Conservation (phyloP, 2,797 vertebrate species). For the Danio choprae region DNA sequence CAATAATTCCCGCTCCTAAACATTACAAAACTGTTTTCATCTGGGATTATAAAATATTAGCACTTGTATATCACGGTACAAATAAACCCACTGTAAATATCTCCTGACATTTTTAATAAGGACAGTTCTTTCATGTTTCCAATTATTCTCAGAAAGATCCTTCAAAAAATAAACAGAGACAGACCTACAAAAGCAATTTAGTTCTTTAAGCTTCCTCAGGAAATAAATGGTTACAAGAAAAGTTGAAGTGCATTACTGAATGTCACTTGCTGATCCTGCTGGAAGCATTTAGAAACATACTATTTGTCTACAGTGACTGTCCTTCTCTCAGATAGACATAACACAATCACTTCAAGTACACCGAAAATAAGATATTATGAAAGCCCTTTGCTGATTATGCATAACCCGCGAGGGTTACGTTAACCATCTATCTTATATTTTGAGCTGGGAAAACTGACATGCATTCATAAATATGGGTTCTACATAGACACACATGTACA, state of each 20-base stretch:
- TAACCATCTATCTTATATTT: not conserved
- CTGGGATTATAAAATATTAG: conserved; percentile 51
- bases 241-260: not conserved
- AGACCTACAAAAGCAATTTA: not conserved
- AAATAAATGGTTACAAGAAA: not conserved
- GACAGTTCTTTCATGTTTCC: not conserved
- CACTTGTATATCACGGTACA: conserved; percentile 41
- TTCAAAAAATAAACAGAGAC: not conserved
- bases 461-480: not conserved
- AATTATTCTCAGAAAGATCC: conserved; percentile 1
- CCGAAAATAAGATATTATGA: not conserved
- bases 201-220: not conserved
- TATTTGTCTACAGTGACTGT: not conserved
- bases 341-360: not conserved
- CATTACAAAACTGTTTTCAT: conserved; percentile 47
- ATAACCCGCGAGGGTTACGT: not conserved
- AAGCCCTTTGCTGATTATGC: conserved; percentile 34
- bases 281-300: not conserved
- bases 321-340: not conserved
- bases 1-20: conserved; percentile 51
- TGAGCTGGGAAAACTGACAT: conserved; percentile 2
- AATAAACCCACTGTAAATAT: conserved; percentile 40
- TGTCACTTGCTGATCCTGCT: not conserved
- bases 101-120: conserved; percentile 17
- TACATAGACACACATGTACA: conserved; percentile 1